These are phyloP conservation scores for Sturnus vulgaris DNA, from an alignment of 2,113 vertebrate species.

Conservation along the genomic window DNA sequence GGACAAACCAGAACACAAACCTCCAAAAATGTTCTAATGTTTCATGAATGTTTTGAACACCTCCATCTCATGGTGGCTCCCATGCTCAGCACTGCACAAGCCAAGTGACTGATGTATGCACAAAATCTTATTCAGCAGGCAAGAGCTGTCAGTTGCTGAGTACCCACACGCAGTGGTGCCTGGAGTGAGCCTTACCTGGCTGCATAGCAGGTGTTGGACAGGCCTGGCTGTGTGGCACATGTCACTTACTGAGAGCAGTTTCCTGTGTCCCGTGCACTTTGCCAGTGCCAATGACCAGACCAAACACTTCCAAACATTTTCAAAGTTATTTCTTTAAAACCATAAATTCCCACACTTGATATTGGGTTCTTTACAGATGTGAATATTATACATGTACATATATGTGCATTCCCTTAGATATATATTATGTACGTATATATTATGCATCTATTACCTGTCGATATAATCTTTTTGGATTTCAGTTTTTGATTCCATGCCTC, in stretches of 20 bases:
- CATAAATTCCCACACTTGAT: not conserved
- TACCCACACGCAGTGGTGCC: not conserved
- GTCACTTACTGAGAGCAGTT: not conserved
- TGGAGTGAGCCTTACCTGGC: not conserved
- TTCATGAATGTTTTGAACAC: conserved; percentile 11
- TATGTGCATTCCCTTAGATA: not conserved
- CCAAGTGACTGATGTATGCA: not conserved
- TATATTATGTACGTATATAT: not conserved
- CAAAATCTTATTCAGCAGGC: not conserved
- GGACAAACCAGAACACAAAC: not conserved
- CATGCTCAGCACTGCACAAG: not conserved
- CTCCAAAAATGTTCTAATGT: not conserved
- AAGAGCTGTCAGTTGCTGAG: not conserved
- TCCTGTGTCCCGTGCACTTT: rapidly evolving
- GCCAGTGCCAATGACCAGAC: not conserved
- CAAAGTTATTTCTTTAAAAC: not conserved
- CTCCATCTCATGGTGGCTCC: not conserved
- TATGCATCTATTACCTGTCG: not conserved
- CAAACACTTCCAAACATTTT: not conserved
- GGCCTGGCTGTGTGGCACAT: not conserved
- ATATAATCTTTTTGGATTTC: not conserved
- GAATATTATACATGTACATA: not conserved
- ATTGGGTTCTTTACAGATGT: not conserved
- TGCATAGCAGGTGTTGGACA: not conserved
- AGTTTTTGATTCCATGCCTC: not conserved